Percentiles rank a stretch among this genome's conserved stretches.
These are phyloP conservation scores for Gadus macrocephalus DNA, from an alignment of 2,113 vertebrate genomes.

Conservation along the genomic window DNA sequence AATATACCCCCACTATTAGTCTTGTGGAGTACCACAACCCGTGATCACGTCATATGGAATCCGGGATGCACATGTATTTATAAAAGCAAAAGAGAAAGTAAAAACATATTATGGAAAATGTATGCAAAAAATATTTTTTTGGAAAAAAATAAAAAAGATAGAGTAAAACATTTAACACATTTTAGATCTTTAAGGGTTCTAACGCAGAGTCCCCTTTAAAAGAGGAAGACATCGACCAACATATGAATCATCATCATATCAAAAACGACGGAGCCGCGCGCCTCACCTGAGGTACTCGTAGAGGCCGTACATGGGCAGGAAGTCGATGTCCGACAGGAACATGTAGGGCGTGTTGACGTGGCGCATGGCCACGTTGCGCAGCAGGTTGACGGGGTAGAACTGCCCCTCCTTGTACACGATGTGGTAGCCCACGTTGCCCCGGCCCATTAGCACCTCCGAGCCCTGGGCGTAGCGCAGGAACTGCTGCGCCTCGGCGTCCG, in stretches of 20 bases:
- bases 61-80: background rate
- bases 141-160: no score
- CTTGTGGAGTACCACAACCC: background rate
- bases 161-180: no score
- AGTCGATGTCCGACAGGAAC: constrained; percentile 98
- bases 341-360: constrained; percentile 96
- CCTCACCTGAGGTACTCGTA: constrained; percentile 96
- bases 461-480: constrained; percentile 98
- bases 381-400: constrained; percentile 97
- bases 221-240: no score
- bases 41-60: background rate
- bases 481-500: constrained; percentile 95
- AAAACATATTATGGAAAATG: background rate
- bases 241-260: no score
- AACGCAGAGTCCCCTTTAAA: no score
- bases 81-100: background rate
- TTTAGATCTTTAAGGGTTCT: no score
- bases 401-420: constrained; percentile 99
- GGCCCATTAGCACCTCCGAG: constrained; percentile 93
- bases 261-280: rapidly evolving
- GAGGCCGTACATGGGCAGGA: constrained; percentile 99
- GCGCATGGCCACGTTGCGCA: constrained; percentile 95
- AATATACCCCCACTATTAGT: background rate
- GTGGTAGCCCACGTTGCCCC: constrained; percentile 94
- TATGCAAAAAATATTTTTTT: no score